Percentiles rank a stretch among this genome's conserved stretches.
These are phyloP conservation scores for Illadopsis cleaveri DNA, from an alignment of 2,113 vertebrate species.

Conservation along the genomic window DNA sequence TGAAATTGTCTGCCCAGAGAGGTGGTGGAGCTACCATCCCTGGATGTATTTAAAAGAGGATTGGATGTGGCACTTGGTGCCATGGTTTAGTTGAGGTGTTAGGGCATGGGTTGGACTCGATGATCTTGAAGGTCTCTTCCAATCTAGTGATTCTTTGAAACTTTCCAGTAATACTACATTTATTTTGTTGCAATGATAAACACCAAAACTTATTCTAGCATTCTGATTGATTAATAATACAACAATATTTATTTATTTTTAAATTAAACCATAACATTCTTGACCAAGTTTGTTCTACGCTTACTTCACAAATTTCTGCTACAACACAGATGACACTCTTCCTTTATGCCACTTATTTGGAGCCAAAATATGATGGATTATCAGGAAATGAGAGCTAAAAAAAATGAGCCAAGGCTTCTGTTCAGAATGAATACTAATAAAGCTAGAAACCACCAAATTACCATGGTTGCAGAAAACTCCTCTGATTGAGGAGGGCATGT, in stretches of 20 bases:
- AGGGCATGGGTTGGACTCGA: accelerated
- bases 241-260: background rate
- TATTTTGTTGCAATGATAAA: background rate
- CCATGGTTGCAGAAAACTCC: background rate
- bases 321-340: background rate
- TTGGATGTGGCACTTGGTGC: background rate
- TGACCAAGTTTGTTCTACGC: background rate
- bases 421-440: background rate
- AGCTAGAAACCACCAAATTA: background rate
- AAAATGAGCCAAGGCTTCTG: background rate
- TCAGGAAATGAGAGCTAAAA: background rate
- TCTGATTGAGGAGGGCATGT: background rate
- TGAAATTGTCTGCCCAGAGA: background rate
- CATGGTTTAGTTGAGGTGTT: background rate
- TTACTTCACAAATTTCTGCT: background rate
- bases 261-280: background rate
- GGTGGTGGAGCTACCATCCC: too few species aligned
- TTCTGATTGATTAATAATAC: background rate
- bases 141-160: background rate
- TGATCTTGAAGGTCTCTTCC: background rate
- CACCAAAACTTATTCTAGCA: background rate
- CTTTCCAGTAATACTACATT: background rate
- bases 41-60: background rate
- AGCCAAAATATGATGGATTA: constrained; percentile 12
- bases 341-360: background rate